A percentile compares a stretch with the other conserved stretches of the same genome.
phyloP scores from a whole-genome alignment of 2,113 vertebrate genomes.

The Pelusios castaneus region DNA sequence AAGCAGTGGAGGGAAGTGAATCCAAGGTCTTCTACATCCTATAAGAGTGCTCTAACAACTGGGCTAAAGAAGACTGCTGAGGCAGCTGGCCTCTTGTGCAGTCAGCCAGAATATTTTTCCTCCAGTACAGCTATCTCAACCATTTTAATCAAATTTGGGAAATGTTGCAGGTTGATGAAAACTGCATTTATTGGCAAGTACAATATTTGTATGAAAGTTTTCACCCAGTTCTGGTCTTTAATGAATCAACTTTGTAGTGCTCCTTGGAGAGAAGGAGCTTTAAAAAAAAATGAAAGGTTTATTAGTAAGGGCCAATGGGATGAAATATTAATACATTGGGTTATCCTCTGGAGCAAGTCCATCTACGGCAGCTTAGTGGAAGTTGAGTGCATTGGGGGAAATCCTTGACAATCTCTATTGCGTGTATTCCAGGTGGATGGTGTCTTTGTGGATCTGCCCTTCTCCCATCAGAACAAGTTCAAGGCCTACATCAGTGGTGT shows the following conservation, averaged over 20 bases:
- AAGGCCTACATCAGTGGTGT: slow-evolving; percentile 51
- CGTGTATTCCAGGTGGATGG: slow-evolving; percentile 58
- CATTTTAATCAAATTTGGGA: background rate
- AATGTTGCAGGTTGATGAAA: background rate
- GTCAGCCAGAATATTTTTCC: background rate
- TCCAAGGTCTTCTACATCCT: background rate
- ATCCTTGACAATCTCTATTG: background rate
- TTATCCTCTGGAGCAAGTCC: background rate
- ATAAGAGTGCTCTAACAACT: background rate
- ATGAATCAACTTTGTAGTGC: background rate
- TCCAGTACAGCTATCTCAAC: background rate
- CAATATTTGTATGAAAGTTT: background rate
- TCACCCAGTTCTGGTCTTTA: background rate
- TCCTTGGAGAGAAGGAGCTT: background rate
- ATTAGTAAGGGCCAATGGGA: background rate
- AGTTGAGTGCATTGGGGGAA: background rate
- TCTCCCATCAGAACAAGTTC: slow-evolving; percentile 35
- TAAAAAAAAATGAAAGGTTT: background rate
- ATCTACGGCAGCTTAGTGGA: background rate
- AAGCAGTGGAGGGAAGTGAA: background rate
- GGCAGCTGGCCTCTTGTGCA: background rate
- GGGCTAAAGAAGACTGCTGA: background rate
- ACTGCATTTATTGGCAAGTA: background rate
- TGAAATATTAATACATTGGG: background rate
- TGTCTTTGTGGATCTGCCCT: slow-evolving; percentile 60